phyloP scores from a whole-genome alignment of 2,888 invertebrate species.

The Caenorhabditis panamensis region DNA sequence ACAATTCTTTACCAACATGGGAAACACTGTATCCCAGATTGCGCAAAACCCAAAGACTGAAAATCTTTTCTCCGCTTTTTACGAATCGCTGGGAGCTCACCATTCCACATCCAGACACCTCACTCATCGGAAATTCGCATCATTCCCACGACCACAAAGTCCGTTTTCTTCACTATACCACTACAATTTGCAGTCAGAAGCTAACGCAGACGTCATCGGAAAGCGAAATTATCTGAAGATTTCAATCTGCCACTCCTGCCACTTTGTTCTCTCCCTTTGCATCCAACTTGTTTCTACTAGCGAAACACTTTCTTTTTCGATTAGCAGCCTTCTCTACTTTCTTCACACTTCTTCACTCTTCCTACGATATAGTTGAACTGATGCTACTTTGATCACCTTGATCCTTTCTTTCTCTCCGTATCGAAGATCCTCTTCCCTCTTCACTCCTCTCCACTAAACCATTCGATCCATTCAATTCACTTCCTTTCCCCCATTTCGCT shows the following conservation, averaged over 20 bases:
- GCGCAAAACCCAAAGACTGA: too few species aligned
- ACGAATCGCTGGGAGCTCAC: too few species aligned
- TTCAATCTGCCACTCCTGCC: slow-evolving; percentile 14
- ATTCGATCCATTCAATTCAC: background rate
- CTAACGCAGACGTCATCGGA: background rate
- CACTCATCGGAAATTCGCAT: too few species aligned
- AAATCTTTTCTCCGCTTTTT: too few species aligned
- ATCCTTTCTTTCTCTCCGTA: background rate
- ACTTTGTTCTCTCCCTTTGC: too few species aligned
- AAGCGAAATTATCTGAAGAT: background rate
- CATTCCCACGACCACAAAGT: too few species aligned
- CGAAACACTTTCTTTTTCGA: background rate
- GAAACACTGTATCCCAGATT: too few species aligned
- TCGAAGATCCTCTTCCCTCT: background rate
- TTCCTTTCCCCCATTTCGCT: background rate
- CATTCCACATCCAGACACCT: too few species aligned
- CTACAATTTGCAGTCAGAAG: background rate
- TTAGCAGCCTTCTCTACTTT: too few species aligned
- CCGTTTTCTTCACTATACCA: background rate
- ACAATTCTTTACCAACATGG: too few species aligned
- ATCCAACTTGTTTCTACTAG: background rate
- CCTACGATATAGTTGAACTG: too few species aligned
- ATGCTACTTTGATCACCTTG: background rate
- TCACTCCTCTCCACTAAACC: background rate
- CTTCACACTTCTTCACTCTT: too few species aligned